These are phyloP conservation scores for Patella ulyssiponensis DNA, from an alignment of 2,888 invertebrate species.

Conservation along the genomic window DNA sequence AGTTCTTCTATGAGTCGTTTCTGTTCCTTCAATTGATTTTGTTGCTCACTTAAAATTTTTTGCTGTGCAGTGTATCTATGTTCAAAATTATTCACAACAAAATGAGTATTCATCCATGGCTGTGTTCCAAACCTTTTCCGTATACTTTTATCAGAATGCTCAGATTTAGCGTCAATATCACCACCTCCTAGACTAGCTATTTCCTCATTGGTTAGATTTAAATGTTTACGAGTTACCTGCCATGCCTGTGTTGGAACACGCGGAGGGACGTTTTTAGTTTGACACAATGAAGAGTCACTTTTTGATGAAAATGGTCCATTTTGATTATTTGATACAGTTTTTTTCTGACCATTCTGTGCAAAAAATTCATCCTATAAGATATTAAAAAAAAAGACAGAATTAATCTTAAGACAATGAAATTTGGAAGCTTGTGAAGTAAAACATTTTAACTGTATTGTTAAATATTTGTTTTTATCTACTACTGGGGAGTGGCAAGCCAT, in stretches of 20 bases:
- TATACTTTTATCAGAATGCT: conserved; percentile 29
- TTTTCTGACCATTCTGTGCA: conserved; percentile 33
- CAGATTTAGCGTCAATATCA: conserved; percentile 33
- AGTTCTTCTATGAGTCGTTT: conserved; percentile 63
- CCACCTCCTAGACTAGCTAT: conserved; percentile 47
- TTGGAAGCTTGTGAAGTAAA: too few species aligned
- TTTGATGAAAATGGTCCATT: conserved; percentile 20
- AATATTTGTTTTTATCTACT: too few species aligned
- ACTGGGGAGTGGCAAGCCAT: too few species aligned
- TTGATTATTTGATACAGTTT: conserved; percentile 2
- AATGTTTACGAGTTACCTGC: conserved; percentile 61
- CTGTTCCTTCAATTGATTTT: conserved; percentile 65
- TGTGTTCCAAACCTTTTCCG: conserved; percentile 58
- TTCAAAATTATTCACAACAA: conserved; percentile 59
- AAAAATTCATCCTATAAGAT: conserved; percentile 49
- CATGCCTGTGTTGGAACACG: conserved; percentile 58
- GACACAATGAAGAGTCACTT: conserved; percentile 22
- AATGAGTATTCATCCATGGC: conserved; percentile 61
- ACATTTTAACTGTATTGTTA: too few species aligned
- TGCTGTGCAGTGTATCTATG: conserved; percentile 68
- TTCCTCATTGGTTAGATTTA: conserved; percentile 56
- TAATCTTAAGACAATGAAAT: too few species aligned
- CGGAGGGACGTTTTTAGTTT: conserved; percentile 20
- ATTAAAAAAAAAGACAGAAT: background rate
- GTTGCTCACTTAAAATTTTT: conserved; percentile 65